A percentile compares a stretch with the other conserved stretches of the same genome.
phyloP scores from a whole-genome alignment of 2,888 invertebrate genomes.

The Dryomyza anilis region DNA sequence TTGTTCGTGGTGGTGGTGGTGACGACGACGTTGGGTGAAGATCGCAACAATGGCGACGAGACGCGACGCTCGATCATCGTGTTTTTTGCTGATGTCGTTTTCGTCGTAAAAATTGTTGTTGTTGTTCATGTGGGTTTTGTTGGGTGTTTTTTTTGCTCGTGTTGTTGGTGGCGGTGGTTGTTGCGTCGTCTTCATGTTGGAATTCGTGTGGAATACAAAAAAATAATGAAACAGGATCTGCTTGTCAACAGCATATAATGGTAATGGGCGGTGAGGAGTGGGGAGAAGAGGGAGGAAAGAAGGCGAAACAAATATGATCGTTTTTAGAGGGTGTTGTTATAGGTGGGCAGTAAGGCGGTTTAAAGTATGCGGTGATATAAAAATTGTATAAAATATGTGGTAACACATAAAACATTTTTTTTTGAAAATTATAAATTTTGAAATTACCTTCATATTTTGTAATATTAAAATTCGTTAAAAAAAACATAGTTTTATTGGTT shows the following conservation, averaged over 20 bases:
- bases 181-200: neutral
- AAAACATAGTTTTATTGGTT: too few species aligned
- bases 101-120: neutral
- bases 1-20: neutral
- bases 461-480: too few species aligned
- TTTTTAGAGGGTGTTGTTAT: neutral
- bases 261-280: neutral
- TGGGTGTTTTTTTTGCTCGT: neutral
- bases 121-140: neutral
- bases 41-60: constrained; percentile 6
- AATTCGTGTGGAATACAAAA: too few species aligned
- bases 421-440: too few species aligned
- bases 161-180: neutral
- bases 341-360: too few species aligned
- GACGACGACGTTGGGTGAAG: neutral
- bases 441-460: too few species aligned
- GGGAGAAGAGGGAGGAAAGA: neutral
- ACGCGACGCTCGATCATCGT: too few species aligned
- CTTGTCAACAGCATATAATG: neutral
- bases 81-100: neutral
- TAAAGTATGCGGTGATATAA: too few species aligned
- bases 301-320: neutral
- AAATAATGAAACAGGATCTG: constrained; percentile 9
- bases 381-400: too few species aligned
- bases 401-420: too few species aligned